Evolutionary conservation across 2,797 vertebrate genomes (phyloP).

Genomic region (Melanotaenia parkinsoni): DNA sequence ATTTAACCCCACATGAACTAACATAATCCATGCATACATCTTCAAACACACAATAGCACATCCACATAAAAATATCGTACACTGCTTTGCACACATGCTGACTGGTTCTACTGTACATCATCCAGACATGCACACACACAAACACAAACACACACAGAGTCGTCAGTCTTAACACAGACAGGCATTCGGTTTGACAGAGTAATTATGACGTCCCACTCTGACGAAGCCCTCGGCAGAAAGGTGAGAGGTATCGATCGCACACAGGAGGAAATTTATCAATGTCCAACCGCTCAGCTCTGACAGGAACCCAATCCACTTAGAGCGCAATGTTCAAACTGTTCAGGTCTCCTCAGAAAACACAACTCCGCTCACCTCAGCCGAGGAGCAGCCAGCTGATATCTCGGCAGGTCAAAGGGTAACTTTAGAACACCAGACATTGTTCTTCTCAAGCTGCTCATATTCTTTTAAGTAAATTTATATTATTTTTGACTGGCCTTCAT

Average conservation of each 20-base stretch:
- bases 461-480: constrained; percentile 9
- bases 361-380: constrained; percentile 30
- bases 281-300: constrained; percentile 79
- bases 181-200: constrained; percentile 91
- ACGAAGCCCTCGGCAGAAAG: constrained; percentile 82
- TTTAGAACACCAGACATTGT: background rate
- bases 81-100: constrained; percentile 23
- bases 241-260: constrained; percentile 92
- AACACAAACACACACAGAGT: constrained; percentile 42
- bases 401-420: constrained; percentile 25
- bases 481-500: constrained; percentile 6
- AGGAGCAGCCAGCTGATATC: constrained; percentile 12
- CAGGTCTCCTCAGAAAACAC: constrained; percentile 53
- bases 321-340: constrained; percentile 72
- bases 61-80: constrained; percentile 30
- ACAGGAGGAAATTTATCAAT: constrained; percentile 87
- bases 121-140: constrained; percentile 40
- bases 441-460: constrained; percentile 6
- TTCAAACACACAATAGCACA: constrained; percentile 31
- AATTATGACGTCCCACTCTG: constrained; percentile 92
- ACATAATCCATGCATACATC: constrained; percentile 56
- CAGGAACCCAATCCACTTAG: constrained; percentile 82
- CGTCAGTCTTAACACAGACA: constrained; percentile 72
- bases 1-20: constrained; percentile 41
- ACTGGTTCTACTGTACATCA: constrained; percentile 28